Evolutionary conservation across 2,113 vertebrate genomes (phyloP).

Genomic region (Trematocara zebra): DNA sequence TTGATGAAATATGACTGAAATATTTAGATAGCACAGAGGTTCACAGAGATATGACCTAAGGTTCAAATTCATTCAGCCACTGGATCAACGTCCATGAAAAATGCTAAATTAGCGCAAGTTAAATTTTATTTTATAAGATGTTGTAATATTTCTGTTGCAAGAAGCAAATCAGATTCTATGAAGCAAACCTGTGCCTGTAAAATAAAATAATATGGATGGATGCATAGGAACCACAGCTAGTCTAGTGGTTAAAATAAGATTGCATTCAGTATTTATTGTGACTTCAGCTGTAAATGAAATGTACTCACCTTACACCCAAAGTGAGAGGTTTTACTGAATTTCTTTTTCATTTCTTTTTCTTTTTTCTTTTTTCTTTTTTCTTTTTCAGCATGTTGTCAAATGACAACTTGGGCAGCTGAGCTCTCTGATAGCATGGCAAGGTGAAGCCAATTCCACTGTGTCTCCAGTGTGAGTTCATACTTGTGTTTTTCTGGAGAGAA

Average conservation of each 20-base stretch:
- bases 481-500: background rate
- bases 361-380: background rate
- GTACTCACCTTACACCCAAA: background rate
- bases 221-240: background rate
- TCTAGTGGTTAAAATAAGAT: background rate
- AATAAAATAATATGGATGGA: background rate
- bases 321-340: background rate
- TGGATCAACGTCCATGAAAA: background rate
- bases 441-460: background rate
- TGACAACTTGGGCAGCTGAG: background rate
- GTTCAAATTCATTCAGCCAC: background rate
- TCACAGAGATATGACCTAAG: background rate
- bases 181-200: background rate
- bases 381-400: background rate
- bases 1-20: background rate
- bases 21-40: background rate
- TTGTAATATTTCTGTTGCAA: background rate
- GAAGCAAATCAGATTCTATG: background rate
- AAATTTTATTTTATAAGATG: background rate
- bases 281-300: background rate
- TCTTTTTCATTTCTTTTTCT: background rate
- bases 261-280: background rate
- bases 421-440: background rate
- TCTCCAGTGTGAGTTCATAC: background rate
- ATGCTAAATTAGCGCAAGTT: no score